Conservation (phyloP, 2,797 vertebrate species). For the Vultur gryphus region DNA sequence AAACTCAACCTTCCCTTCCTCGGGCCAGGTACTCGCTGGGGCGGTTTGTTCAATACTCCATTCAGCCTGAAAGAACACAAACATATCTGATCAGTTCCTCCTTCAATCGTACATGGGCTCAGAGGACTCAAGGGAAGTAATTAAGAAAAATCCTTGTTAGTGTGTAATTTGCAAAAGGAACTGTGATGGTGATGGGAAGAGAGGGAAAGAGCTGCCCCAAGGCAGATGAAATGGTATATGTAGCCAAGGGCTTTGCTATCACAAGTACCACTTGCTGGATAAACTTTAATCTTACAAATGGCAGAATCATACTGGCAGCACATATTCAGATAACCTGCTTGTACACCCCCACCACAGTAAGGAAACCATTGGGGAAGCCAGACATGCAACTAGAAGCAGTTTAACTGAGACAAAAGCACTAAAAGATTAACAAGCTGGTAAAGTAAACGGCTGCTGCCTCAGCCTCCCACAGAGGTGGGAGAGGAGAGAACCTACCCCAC, state of each 20-base stretch:
- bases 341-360: background rate
- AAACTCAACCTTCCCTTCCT: conserved; percentile 84
- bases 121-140: background rate
- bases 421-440: background rate
- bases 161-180: background rate
- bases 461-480: background rate
- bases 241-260: background rate
- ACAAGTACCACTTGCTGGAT: background rate
- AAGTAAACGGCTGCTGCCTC: background rate
- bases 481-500: background rate
- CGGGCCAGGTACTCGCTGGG: conserved; percentile 81
- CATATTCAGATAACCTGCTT: background rate
- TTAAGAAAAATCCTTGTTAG: background rate
- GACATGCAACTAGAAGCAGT: background rate
- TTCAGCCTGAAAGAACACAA: conserved; percentile 76
- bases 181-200: background rate
- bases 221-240: background rate
- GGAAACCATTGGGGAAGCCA: background rate
- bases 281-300: background rate
- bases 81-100: background rate
- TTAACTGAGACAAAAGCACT: background rate
- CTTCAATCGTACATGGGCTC: fast-evolving
- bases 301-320: background rate
- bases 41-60: conserved; percentile 77
- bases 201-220: background rate